Evolutionary conservation across 2,888 invertebrate genomes (phyloP).

Genomic region (Caenorhabditis panamensis): DNA sequence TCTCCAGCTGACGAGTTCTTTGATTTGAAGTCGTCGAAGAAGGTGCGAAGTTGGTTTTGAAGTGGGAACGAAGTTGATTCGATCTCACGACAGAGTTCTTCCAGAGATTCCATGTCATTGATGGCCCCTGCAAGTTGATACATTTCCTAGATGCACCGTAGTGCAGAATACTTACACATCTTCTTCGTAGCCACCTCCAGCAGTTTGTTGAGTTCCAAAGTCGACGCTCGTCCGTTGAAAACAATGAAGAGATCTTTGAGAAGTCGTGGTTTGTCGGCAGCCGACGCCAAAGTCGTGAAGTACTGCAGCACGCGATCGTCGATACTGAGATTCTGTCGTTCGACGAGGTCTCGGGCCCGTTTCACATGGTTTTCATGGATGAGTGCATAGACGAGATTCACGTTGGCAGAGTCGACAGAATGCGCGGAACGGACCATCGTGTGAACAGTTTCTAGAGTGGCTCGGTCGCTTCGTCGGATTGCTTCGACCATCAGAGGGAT

Average conservation of each 20-base stretch:
- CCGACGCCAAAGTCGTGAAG: slow-evolving; percentile 50
- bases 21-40: slow-evolving; percentile 50
- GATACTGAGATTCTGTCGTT: slow-evolving; percentile 49
- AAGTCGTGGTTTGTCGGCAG: slow-evolving; percentile 20
- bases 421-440: slow-evolving; percentile 55
- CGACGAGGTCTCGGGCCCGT: slow-evolving; percentile 38
- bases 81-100: slow-evolving; percentile 39
- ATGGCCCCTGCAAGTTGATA: slow-evolving; percentile 31
- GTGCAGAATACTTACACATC: slow-evolving; percentile 44
- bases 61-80: slow-evolving; percentile 55
- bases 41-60: slow-evolving; percentile 44
- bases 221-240: slow-evolving; percentile 59
- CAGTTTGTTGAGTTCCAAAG: slow-evolving; percentile 52
- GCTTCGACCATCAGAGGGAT: slow-evolving; percentile 60
- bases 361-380: slow-evolving; percentile 38
- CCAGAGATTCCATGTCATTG: slow-evolving; percentile 47
- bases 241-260: slow-evolving; percentile 56
- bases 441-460: slow-evolving; percentile 47
- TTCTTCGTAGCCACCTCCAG: slow-evolving; percentile 45
- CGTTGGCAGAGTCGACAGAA: slow-evolving; percentile 38
- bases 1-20: slow-evolving; percentile 23
- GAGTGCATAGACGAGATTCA: slow-evolving; percentile 59
- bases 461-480: slow-evolving; percentile 37
- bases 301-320: slow-evolving; percentile 43
- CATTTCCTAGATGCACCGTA: neutral